Percentiles rank a stretch among this genome's conserved stretches.
Conservation (phyloP, 2,888 invertebrate species). For the Stenolophus ochropezus region DNA sequence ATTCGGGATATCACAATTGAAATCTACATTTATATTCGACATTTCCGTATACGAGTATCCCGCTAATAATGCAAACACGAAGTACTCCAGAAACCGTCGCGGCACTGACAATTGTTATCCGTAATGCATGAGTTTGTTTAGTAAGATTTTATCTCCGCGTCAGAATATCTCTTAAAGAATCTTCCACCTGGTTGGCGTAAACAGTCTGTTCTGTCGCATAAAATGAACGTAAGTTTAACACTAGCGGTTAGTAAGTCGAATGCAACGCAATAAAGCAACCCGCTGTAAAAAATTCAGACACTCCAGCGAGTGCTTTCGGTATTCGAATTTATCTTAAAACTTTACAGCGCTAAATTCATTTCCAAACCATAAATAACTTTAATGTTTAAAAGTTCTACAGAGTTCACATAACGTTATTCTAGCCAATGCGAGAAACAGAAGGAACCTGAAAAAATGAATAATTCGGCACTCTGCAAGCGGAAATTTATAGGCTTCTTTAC, state of each 20-base stretch:
- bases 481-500: constrained; percentile 40
- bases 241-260: constrained; percentile 36
- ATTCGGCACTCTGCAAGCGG: constrained; percentile 44
- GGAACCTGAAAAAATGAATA: constrained; percentile 54
- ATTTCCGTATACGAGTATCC: neutral
- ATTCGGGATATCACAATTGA: neutral
- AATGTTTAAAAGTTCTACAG: constrained; percentile 52
- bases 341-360: constrained; percentile 56
- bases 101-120: neutral
- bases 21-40: neutral
- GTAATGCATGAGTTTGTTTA: neutral
- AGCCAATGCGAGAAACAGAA: constrained; percentile 42
- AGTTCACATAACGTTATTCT: constrained; percentile 52
- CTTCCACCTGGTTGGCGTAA: constrained; percentile 6
- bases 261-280: constrained; percentile 45
- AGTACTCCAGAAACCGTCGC: neutral
- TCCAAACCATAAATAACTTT: constrained; percentile 59
- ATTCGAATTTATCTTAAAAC: constrained; percentile 57
- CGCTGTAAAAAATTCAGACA: constrained; percentile 53
- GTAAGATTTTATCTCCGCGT: neutral
- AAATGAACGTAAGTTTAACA: constrained; percentile 34
- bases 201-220: constrained; percentile 26
- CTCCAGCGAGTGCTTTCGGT: constrained; percentile 47
- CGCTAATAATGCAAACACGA: neutral
- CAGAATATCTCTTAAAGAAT: neutral